These are phyloP conservation scores for Pseudorhombus dupliciocellatus DNA, from an alignment of 2,113 vertebrate genomes.

Conservation along the genomic window DNA sequence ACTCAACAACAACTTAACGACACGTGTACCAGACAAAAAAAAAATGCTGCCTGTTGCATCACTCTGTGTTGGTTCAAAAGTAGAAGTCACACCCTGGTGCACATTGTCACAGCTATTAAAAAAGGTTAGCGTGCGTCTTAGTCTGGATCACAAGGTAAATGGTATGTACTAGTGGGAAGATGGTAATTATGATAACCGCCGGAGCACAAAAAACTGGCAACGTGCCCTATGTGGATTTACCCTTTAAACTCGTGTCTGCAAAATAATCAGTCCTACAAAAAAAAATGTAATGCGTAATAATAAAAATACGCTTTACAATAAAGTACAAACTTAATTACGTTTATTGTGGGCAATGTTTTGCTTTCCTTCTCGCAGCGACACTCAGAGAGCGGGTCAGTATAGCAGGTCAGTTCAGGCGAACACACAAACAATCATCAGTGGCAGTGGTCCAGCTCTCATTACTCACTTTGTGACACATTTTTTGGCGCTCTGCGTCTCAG, in stretches of 20 bases:
- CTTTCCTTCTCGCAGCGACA: neutral
- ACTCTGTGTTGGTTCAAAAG: slow-evolving; percentile 1
- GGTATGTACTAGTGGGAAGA: slow-evolving; percentile 8
- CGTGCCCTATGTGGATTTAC: neutral
- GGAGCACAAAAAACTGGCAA: slow-evolving; percentile 4
- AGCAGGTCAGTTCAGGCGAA: slow-evolving; percentile 26
- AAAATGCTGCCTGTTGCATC: neutral
- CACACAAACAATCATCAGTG: slow-evolving; percentile 53
- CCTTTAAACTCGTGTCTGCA: neutral
- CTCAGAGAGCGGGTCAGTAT: slow-evolving; percentile 23
- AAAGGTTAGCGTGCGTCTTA: neutral
- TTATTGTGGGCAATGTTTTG: neutral
- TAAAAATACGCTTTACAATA: too few relatives aligned
- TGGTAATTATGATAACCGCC: slow-evolving; percentile 24
- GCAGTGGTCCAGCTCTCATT: slow-evolving; percentile 40
- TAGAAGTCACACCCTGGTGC: neutral
- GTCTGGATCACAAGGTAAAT: slow-evolving; percentile 3
- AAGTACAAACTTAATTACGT: too few relatives aligned
- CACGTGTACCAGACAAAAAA: neutral
- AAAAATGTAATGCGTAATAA: too few relatives aligned
- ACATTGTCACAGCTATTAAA: neutral
- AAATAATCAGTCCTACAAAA: neutral
- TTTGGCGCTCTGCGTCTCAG: slow-evolving; percentile 51
- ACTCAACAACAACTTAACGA: neutral
- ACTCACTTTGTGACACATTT: slow-evolving; percentile 47